A percentile compares a stretch with the other conserved stretches of the same genome.
These are phyloP conservation scores for Amphimallon solstitiale DNA, from an alignment of 2,888 invertebrate species.

Conservation along the genomic window DNA sequence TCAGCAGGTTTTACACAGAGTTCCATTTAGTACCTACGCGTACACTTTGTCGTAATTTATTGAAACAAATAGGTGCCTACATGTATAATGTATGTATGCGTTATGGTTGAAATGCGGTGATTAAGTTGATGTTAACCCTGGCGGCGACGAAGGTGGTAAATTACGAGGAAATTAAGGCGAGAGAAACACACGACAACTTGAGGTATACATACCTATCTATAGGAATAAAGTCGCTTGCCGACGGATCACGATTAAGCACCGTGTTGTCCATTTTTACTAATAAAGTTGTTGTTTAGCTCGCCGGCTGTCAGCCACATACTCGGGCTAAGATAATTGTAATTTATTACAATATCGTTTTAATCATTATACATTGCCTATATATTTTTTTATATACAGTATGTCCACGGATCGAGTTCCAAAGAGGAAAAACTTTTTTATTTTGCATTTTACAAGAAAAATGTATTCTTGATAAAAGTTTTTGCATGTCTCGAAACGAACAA, in stretches of 20 bases:
- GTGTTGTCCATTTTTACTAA: constrained; percentile 50
- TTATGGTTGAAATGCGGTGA: not conserved
- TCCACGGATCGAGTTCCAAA: too few relatives aligned
- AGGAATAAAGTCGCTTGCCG: not conserved
- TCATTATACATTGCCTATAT: constrained; percentile 25
- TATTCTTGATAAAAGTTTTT: too few relatives aligned
- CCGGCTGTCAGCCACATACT: constrained; percentile 50
- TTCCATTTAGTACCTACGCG: not conserved
- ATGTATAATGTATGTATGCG: not conserved
- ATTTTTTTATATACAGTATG: too few relatives aligned
- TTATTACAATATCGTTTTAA: constrained; percentile 51
- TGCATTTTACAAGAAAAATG: too few relatives aligned
- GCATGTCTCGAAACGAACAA: too few relatives aligned
- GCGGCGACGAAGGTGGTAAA: constrained; percentile 27
- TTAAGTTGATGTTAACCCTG: constrained; percentile 7
- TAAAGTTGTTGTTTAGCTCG: constrained; percentile 54
- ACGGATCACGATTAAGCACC: constrained; percentile 1
- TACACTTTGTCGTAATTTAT: constrained; percentile 21
- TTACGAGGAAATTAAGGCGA: constrained; percentile 1
- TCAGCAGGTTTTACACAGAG: not conserved
- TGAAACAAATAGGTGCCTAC: constrained; percentile 1
- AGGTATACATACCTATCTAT: not conserved
- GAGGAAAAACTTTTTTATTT: too few relatives aligned
- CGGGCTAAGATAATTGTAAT: constrained; percentile 52
- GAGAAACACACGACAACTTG: constrained; percentile 3